phyloP scores from a whole-genome alignment of 2,797 vertebrate genomes.

The Danio tinwini region DNA sequence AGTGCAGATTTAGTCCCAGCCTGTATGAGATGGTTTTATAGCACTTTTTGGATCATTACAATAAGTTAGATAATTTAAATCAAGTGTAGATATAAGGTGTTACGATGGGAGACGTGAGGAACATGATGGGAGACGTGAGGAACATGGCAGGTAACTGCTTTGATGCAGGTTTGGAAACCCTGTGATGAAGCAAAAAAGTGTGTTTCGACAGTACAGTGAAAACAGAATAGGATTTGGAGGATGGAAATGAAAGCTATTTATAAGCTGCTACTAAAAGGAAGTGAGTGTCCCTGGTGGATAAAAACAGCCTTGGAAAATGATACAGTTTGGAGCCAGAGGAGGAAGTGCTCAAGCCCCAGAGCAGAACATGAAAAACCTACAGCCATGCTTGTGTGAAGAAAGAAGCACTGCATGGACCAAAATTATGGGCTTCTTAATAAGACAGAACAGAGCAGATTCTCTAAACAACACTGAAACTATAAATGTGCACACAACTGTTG shows the following conservation, averaged over 20 bases:
- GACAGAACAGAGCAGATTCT: conserved; percentile 22
- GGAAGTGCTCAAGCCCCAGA: conserved; percentile 76
- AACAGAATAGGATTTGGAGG: conserved; percentile 74
- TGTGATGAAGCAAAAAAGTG: conserved; percentile 61
- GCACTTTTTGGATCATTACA: not conserved
- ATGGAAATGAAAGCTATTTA: conserved; percentile 79
- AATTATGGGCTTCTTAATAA: conserved; percentile 41
- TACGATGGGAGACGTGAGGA: not conserved
- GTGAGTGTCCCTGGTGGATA: conserved; percentile 77
- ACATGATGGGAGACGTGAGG: not conserved
- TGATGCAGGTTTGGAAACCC: conserved; percentile 71
- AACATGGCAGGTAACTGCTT: conserved; percentile 57
- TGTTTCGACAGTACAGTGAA: conserved; percentile 77
- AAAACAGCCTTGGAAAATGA: conserved; percentile 82
- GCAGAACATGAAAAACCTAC: conserved; percentile 75
- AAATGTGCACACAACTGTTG: not conserved
- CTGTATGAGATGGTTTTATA: conserved; percentile 10
- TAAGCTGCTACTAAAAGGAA: conserved; percentile 80
- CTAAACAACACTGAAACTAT: conserved; percentile 5
- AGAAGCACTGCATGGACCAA: conserved; percentile 16
- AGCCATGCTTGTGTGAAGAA: conserved; percentile 49
- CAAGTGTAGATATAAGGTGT: conserved; percentile 1
- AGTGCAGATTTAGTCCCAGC: conserved; percentile 29
- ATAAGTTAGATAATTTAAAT: conserved; percentile 17
- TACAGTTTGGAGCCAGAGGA: conserved; percentile 78